phyloP scores from a whole-genome alignment of 2,797 vertebrate species.

The Falco columbarius region DNA sequence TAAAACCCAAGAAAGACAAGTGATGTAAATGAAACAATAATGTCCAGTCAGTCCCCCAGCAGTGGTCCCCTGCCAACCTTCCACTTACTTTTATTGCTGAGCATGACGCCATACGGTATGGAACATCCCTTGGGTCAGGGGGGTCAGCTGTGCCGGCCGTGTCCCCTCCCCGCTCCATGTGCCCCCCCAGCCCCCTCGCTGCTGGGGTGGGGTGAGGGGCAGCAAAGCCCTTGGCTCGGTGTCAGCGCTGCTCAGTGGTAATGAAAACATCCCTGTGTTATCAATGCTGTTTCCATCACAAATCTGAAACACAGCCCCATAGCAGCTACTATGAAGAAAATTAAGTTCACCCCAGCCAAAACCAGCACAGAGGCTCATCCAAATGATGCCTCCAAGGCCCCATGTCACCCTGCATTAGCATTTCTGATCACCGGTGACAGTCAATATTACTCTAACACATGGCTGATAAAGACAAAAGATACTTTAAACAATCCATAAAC shows the following conservation, averaged over 20 bases:
- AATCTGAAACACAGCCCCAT: neutral
- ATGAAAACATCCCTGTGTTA: neutral
- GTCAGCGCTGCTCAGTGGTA: neutral
- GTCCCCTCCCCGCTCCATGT: neutral
- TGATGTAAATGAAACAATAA: neutral
- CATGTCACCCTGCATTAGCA: neutral
- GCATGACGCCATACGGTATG: neutral
- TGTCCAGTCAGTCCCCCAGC: no score
- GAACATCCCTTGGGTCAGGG: neutral
- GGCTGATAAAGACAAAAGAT: neutral
- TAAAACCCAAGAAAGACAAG: neutral
- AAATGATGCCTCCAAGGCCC: neutral
- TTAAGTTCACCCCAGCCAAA: neutral
- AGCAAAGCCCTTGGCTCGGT: neutral
- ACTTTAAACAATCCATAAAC: neutral
- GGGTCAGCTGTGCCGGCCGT: neutral
- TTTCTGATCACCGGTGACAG: neutral
- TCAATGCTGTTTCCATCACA: neutral
- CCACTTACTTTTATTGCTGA: neutral
- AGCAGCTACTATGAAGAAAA: neutral
- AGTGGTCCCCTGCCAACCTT: no score
- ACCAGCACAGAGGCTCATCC: neutral
- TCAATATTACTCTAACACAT: accelerated
- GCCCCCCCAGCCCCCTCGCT: neutral
- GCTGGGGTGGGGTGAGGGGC: neutral